Evolutionary conservation across 2,797 vertebrate genomes (phyloP).

Genomic region (Gephyroberyx darwinii): DNA sequence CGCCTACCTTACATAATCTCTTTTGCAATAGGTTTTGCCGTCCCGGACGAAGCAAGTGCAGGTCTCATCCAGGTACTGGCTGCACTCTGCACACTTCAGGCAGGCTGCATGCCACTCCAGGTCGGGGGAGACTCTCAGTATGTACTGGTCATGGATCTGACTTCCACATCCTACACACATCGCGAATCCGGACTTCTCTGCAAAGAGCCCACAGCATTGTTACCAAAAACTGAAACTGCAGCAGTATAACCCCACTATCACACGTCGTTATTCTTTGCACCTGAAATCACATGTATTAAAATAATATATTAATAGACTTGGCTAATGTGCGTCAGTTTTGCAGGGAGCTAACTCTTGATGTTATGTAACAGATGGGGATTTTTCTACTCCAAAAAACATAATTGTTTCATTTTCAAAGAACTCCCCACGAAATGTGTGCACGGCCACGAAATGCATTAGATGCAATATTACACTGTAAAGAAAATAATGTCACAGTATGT

Average conservation of each 20-base stretch:
- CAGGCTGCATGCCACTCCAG: slow-evolving; percentile 98
- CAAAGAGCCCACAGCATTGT: slow-evolving; percentile 54
- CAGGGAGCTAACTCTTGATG: slow-evolving; percentile 10
- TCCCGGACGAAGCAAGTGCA: slow-evolving; percentile 97
- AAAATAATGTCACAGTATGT: neutral
- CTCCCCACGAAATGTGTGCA: neutral
- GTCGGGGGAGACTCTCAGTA: slow-evolving; percentile 94
- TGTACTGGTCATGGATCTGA: slow-evolving; percentile 96
- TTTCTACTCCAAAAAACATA: slow-evolving; percentile 24
- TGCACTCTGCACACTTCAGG: slow-evolving; percentile 95
- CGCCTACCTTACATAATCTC: slow-evolving; percentile 93
- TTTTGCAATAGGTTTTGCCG: slow-evolving; percentile 96
- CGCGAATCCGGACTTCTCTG: slow-evolving; percentile 93
- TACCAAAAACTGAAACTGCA: slow-evolving; percentile 12
- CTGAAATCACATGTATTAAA: neutral
- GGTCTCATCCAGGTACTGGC: slow-evolving; percentile 93
- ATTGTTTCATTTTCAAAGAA: neutral
- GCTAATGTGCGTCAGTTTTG: neutral
- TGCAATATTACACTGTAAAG: no score
- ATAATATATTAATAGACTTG: neutral
- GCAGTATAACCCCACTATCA: neutral
- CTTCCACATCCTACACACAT: slow-evolving; percentile 97
- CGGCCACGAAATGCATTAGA: neutral
- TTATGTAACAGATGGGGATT: slow-evolving; percentile 57
- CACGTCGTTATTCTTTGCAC: neutral